Evolutionary conservation across 2,888 invertebrate genomes (phyloP).

Genomic region (Drosophila falleni): DNA sequence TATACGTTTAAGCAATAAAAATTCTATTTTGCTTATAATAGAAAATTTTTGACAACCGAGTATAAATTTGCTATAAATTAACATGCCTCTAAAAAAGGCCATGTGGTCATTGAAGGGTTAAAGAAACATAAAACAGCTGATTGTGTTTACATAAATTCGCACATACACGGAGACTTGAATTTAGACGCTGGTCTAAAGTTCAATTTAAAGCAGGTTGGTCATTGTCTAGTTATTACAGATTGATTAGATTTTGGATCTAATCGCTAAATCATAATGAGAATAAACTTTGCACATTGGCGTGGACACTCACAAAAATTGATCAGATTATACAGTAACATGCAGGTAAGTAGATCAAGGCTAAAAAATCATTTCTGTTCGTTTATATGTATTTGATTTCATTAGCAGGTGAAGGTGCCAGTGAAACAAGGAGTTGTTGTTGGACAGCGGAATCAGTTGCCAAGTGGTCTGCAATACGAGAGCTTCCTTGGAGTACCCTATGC

Average conservation of each 20-base stretch:
- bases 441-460: constrained; percentile 82
- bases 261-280: neutral
- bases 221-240: neutral
- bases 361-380: too few relatives aligned
- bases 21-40: neutral
- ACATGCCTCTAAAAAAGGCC: neutral
- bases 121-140: constrained; percentile 2
- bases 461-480: constrained; percentile 85
- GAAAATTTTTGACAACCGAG: neutral
- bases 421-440: constrained; percentile 86
- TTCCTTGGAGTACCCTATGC: constrained; percentile 88
- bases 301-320: constrained; percentile 4
- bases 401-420: constrained; percentile 79
- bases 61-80: neutral
- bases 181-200: constrained; percentile 4
- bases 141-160: constrained; percentile 5
- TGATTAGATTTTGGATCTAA: neutral
- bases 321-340: constrained; percentile 62
- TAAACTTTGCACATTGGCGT: constrained; percentile 8
- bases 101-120: neutral
- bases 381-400: neutral
- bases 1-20: neutral
- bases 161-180: neutral
- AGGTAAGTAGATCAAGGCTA: constrained; percentile 35
- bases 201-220: neutral